These are phyloP conservation scores for Parelbella ahira DNA, from an alignment of 2,888 invertebrate genomes.

Conservation along the genomic window DNA sequence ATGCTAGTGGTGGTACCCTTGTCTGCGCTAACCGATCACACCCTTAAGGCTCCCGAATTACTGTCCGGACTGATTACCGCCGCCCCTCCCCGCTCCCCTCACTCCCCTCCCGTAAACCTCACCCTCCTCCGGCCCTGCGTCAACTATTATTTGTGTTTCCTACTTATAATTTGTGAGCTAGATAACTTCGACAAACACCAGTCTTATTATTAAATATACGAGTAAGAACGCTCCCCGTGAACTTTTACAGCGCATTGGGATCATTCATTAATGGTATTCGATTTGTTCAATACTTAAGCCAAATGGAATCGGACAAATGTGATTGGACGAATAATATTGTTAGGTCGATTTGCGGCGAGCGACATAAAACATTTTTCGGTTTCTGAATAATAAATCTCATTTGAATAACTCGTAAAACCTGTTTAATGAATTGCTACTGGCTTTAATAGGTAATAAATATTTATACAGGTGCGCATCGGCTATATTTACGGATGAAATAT, in stretches of 20 bases:
- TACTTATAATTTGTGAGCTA: constrained; percentile 73
- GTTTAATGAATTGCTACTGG: constrained; percentile 49
- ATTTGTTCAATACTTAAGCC: constrained; percentile 47
- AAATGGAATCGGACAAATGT: constrained; percentile 45
- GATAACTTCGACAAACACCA: constrained; percentile 72
- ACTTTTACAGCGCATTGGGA: constrained; percentile 63
- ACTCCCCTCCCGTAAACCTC: constrained; percentile 40
- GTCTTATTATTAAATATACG: constrained; percentile 72
- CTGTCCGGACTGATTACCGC: constrained; percentile 76
- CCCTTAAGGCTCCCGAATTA: constrained; percentile 78
- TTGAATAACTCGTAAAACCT: constrained; percentile 56
- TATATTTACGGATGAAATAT: constrained; percentile 56
- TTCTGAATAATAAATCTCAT: constrained; percentile 46
- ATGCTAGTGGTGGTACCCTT: constrained; percentile 72
- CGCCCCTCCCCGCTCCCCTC: constrained; percentile 41
- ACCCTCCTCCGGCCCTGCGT: constrained; percentile 57
- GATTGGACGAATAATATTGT: constrained; percentile 42
- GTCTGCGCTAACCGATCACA: constrained; percentile 78
- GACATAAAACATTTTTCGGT: constrained; percentile 38
- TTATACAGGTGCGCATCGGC: constrained; percentile 48
- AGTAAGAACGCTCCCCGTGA: constrained; percentile 61
- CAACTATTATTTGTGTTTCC: constrained; percentile 77
- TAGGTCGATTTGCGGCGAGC: constrained; percentile 41
- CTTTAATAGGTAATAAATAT: constrained; percentile 65
- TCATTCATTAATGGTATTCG: constrained; percentile 54